A percentile compares a stretch with the other conserved stretches of the same genome.
Conservation (phyloP, 2,888 invertebrate species). For the Agrochola circellaris region DNA sequence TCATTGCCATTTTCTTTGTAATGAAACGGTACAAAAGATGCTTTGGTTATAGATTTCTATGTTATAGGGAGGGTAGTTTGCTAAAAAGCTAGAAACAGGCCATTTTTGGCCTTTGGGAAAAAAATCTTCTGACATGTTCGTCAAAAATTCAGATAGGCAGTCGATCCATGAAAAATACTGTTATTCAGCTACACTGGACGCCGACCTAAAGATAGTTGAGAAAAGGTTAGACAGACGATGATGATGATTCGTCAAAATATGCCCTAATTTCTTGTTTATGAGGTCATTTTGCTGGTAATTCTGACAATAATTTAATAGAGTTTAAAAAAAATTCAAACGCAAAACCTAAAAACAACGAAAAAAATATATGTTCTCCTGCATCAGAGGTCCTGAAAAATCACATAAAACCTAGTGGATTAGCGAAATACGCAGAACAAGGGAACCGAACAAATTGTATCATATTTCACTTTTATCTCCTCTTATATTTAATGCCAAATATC, state of each 20-base stretch:
- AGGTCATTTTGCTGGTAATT: not conserved
- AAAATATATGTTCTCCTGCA: not conserved
- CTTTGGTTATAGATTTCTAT: not conserved
- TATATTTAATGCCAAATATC: slow-evolving; percentile 50
- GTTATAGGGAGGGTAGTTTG: not conserved
- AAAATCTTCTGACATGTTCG: too few relatives aligned
- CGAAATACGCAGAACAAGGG: slow-evolving; percentile 14
- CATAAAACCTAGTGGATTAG: slow-evolving; percentile 31
- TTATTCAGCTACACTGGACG: not conserved
- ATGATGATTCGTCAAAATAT: not conserved
- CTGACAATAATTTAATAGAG: not conserved
- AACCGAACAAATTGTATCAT: slow-evolving; percentile 47
- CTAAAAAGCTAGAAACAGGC: not conserved
- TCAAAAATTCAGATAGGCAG: not conserved
- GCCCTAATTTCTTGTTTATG: not conserved
- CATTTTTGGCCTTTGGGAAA: rapidly evolving
- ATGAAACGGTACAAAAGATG: slow-evolving; percentile 10
- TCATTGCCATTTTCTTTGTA: slow-evolving; percentile 34
- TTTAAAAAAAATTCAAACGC: not conserved
- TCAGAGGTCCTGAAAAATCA: slow-evolving; percentile 15
- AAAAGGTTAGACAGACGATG: not conserved
- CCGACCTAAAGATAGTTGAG: not conserved
- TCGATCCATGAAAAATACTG: not conserved
- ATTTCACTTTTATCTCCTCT: slow-evolving; percentile 47
- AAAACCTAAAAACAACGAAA: not conserved